Percentiles rank a stretch among this genome's conserved stretches.
These are phyloP conservation scores for Mesoclemmys tuberculata DNA, from an alignment of 2,113 vertebrate species.

Conservation along the genomic window DNA sequence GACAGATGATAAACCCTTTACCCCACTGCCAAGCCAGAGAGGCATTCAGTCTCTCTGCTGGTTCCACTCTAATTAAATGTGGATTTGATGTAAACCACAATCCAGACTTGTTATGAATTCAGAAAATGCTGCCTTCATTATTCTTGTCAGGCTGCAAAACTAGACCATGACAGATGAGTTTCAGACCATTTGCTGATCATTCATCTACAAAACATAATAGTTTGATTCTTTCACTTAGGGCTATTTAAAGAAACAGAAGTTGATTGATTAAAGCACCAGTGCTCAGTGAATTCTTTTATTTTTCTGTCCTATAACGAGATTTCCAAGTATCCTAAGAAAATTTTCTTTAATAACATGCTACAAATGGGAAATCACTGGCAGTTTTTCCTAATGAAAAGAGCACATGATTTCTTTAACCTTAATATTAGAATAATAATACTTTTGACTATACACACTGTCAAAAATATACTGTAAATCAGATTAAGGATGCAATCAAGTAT, in stretches of 20 bases:
- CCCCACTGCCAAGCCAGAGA: slow-evolving; percentile 20
- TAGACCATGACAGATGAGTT: slow-evolving; percentile 80
- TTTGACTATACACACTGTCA: slow-evolving; percentile 1
- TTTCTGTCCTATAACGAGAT: slow-evolving; percentile 42
- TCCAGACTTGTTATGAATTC: slow-evolving; percentile 75
- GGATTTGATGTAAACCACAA: slow-evolving; percentile 64
- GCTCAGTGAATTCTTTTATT: slow-evolving; percentile 64
- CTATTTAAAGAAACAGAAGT: slow-evolving; percentile 78
- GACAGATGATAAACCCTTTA: slow-evolving; percentile 54
- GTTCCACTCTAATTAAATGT: slow-evolving; percentile 71
- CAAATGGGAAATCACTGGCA: slow-evolving; percentile 37
- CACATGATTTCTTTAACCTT: slow-evolving; percentile 49
- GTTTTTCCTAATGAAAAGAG: slow-evolving; percentile 33
- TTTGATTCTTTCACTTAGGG: slow-evolving; percentile 78
- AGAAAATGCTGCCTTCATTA: slow-evolving; percentile 74
- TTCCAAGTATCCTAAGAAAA: slow-evolving; percentile 62
- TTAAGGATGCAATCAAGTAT: slow-evolving; percentile 22
- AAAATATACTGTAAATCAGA: slow-evolving; percentile 26
- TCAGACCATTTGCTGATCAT: slow-evolving; percentile 79
- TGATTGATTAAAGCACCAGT: slow-evolving; percentile 77
- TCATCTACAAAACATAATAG: slow-evolving; percentile 80
- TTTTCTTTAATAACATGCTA: slow-evolving; percentile 65
- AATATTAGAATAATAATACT: slow-evolving; percentile 40
- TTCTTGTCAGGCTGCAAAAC: slow-evolving; percentile 79
- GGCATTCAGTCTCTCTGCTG: slow-evolving; percentile 37